Percentiles rank a stretch among this genome's conserved stretches.
Evolutionary conservation across 2,888 invertebrate genomes (phyloP).

Genomic region (Criorhina ranunculi): DNA sequence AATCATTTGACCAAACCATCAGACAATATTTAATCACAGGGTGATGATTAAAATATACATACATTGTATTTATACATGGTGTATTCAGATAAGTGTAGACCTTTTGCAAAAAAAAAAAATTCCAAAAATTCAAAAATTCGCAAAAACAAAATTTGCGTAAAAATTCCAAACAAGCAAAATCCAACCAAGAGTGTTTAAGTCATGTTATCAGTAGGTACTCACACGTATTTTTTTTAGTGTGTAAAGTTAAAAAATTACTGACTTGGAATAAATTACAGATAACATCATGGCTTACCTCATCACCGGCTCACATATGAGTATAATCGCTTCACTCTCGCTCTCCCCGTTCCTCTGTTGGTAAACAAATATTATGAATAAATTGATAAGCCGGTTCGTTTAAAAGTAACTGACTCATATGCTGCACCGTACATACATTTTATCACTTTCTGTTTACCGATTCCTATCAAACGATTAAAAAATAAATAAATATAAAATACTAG

Average conservation of each 20-base stretch:
- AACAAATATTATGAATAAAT: conserved; percentile 56
- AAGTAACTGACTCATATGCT: conserved; percentile 48
- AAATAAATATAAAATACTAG: conserved; percentile 11
- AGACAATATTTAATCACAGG: no score
- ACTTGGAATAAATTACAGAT: conserved; percentile 17
- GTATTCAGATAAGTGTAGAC: no score
- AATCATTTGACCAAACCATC: no score
- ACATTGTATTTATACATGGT: no score
- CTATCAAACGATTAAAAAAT: neutral
- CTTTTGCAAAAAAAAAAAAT: neutral
- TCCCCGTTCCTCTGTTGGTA: conserved; percentile 45
- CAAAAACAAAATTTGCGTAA: neutral
- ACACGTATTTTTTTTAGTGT: neutral
- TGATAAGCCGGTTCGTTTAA: conserved; percentile 62
- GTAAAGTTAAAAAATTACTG: neutral
- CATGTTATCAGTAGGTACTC: neutral
- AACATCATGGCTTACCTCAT: conserved; percentile 48
- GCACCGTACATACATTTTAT: conserved; percentile 13
- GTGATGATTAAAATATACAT: no score
- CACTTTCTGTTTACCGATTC: conserved; percentile 16
- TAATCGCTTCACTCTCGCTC: conserved; percentile 28
- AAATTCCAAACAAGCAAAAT: neutral
- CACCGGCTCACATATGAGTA: conserved; percentile 16
- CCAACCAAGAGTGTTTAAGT: neutral
- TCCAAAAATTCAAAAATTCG: neutral